A percentile compares a stretch with the other conserved stretches of the same genome.
These are phyloP conservation scores for Lethocerus indicus DNA, from an alignment of 1,140 invertebrate species.

Conservation along the genomic window DNA sequence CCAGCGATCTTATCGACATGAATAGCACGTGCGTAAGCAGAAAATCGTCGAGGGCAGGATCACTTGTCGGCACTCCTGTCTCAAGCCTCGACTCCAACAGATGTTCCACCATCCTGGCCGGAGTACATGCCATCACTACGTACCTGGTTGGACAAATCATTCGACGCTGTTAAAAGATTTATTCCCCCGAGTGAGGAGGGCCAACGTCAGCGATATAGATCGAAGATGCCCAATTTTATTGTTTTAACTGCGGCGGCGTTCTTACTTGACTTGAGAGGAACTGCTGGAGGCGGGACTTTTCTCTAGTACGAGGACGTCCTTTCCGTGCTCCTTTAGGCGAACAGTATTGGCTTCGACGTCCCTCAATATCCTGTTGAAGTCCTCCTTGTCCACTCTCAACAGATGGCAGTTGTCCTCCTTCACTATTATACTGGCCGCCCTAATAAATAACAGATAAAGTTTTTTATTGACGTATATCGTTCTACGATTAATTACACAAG, in stretches of 20 bases:
- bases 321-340: constrained; percentile 68
- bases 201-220: neutral
- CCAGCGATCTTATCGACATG: constrained; percentile 59
- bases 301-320: constrained; percentile 70
- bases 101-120: constrained; percentile 77
- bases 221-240: neutral
- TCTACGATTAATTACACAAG: too few relatives aligned
- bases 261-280: neutral
- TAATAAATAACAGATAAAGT: constrained; percentile 22
- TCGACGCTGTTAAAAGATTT: too few relatives aligned
- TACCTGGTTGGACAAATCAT: too few relatives aligned
- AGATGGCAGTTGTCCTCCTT: constrained; percentile 75
- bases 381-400: constrained; percentile 70
- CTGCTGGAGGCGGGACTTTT: constrained; percentile 31
- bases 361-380: constrained; percentile 68
- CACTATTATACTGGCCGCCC: constrained; percentile 69
- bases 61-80: constrained; percentile 27
- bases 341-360: constrained; percentile 83
- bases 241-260: neutral
- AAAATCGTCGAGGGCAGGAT: constrained; percentile 71
- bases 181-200: neutral
- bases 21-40: constrained; percentile 76
- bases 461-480: too few relatives aligned
- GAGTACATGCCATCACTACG: constrained; percentile 75
- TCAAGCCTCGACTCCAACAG: constrained; percentile 62